Conservation (phyloP, 2,797 vertebrate species). For the Fringilla coelebs region DNA sequence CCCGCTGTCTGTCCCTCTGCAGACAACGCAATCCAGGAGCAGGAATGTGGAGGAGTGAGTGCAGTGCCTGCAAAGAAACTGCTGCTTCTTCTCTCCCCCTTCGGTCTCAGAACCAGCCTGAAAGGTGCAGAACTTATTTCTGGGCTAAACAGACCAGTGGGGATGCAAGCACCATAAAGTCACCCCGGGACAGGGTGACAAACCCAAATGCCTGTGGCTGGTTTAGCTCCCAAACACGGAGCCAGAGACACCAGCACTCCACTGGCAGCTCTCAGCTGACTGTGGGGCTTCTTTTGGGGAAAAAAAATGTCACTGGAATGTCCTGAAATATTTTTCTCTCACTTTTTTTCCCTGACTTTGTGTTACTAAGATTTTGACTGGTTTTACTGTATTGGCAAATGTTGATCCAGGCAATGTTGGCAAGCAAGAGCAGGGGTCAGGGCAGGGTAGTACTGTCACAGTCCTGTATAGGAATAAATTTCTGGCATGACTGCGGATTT, state of each 20-base stretch:
- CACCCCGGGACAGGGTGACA: neutral
- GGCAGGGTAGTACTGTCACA: fast-evolving
- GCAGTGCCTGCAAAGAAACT: neutral
- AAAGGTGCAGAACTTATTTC: neutral
- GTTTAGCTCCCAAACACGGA: neutral
- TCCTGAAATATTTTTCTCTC: neutral
- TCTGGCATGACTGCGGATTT: neutral
- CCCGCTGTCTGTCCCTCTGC: neutral
- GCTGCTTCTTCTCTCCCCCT: neutral
- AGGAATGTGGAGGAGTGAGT: neutral
- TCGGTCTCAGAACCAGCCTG: neutral
- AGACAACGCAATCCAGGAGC: neutral
- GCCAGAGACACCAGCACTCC: neutral
- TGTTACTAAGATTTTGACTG: neutral
- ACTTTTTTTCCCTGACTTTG: neutral
- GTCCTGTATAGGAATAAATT: neutral
- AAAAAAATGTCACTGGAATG: neutral
- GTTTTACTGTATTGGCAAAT: neutral
- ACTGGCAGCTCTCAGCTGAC: neutral
- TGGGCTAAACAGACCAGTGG: neutral
- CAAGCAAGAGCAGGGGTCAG: neutral
- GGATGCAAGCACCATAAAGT: neutral
- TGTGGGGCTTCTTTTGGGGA: neutral
- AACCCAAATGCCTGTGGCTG: neutral
- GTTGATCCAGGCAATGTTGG: neutral